phyloP scores from a whole-genome alignment of 2,888 invertebrate species.

The Caenorhabditis sp. region DNA sequence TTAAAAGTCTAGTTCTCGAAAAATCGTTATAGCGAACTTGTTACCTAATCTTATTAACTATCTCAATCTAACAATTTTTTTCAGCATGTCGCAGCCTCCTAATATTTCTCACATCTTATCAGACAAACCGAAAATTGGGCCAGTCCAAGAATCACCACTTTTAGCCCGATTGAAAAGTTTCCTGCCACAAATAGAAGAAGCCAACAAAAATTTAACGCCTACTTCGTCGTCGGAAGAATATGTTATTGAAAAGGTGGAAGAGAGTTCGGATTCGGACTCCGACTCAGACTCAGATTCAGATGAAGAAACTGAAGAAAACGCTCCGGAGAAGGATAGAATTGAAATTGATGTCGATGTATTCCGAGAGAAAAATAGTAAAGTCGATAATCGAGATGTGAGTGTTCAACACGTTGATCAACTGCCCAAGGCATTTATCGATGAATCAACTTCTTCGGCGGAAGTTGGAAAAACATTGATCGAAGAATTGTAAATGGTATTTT shows the following conservation, averaged over 20 bases:
- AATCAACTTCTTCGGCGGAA: neutral
- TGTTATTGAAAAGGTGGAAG: slow-evolving; percentile 21
- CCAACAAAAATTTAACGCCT: slow-evolving; percentile 42
- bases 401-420: slow-evolving; percentile 37
- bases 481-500: slow-evolving; percentile 17
- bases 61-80: neutral
- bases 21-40: neutral
- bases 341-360: slow-evolving; percentile 45
- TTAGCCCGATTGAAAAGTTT: slow-evolving; percentile 39
- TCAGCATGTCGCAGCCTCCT: slow-evolving; percentile 22
- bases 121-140: slow-evolving; percentile 27
- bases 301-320: slow-evolving; percentile 13
- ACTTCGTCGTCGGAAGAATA: slow-evolving; percentile 10
- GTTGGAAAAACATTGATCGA: slow-evolving; percentile 27
- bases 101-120: slow-evolving; percentile 12
- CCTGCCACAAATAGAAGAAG: slow-evolving; percentile 51
- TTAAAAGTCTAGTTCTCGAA: too few relatives aligned
- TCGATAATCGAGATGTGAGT: slow-evolving; percentile 29
- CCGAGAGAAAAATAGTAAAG: slow-evolving; percentile 17
- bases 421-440: slow-evolving; percentile 29
- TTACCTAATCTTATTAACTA: neutral
- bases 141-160: slow-evolving; percentile 19
- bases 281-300: slow-evolving; percentile 19
- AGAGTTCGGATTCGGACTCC: neutral
- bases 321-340: slow-evolving; percentile 4